phyloP scores from a whole-genome alignment of 2,797 vertebrate species.

The Hyperoplus lanceolatus region DNA sequence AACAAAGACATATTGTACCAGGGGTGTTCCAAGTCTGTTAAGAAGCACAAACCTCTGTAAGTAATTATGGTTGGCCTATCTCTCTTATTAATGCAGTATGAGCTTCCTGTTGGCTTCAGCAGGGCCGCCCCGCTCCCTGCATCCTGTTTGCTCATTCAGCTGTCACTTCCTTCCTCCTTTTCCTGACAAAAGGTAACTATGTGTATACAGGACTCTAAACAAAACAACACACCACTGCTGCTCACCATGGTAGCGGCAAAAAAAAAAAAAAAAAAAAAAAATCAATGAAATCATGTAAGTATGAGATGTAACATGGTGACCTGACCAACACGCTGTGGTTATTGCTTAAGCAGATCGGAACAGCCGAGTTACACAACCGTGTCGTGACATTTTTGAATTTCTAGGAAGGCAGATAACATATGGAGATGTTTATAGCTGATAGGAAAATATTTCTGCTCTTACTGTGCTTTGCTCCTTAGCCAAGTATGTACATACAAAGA shows the following conservation, averaged over 20 bases:
- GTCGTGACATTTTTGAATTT: conserved; percentile 13
- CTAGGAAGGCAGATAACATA: conserved; percentile 31
- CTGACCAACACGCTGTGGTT: neutral
- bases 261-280: neutral
- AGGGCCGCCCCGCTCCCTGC: conserved; percentile 61
- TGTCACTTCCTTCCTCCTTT: conserved; percentile 78
- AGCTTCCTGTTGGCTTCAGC: conserved; percentile 62
- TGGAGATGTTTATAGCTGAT: conserved; percentile 44
- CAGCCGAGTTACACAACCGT: conserved; percentile 16
- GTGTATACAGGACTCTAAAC: conserved; percentile 59
- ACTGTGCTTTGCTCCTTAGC: conserved; percentile 1
- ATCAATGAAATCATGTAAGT: conserved; percentile 17
- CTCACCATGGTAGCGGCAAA: conserved; percentile 42
- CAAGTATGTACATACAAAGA: neutral
- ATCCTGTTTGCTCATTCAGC: conserved; percentile 81
- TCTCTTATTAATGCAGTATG: conserved; percentile 67
- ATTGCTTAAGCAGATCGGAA: conserved; percentile 21
- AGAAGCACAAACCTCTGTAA: conserved; percentile 33
- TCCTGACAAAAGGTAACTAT: conserved; percentile 63
- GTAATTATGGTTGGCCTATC: conserved; percentile 40
- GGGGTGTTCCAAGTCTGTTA: conserved; percentile 35
- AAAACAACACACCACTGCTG: conserved; percentile 53
- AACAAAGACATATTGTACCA: conserved; percentile 16
- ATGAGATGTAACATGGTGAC: neutral
- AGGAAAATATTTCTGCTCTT: neutral